Evolutionary conservation across 2,113 vertebrate genomes (phyloP).

Genomic region (Phodopus roborovskii): DNA sequence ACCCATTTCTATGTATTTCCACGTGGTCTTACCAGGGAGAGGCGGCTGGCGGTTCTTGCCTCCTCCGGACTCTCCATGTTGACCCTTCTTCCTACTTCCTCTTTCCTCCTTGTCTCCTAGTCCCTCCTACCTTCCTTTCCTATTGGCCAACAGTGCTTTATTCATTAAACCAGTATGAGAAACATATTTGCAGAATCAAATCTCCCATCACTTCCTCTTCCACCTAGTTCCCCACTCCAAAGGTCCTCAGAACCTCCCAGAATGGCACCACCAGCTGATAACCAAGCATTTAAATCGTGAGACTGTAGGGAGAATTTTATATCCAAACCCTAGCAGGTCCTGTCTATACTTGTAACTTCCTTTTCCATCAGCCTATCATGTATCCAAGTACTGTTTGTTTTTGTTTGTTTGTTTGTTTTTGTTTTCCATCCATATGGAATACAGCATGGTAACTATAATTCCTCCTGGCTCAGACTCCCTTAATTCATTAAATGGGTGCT

Average conservation of each 20-base stretch:
- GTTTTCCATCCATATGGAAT: neutral
- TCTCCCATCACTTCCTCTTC: too few relatives aligned
- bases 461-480: neutral
- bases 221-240: neutral
- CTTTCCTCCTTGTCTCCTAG: too few relatives aligned
- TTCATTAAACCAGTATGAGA: too few relatives aligned
- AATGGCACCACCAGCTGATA: neutral
- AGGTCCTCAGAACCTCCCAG: neutral
- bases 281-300: neutral
- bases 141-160: too few relatives aligned
- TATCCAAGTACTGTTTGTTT: neutral
- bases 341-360: neutral
- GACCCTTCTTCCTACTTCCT: too few relatives aligned
- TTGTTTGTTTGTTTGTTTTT: neutral
- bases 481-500: neutral
- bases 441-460: neutral
- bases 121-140: too few relatives aligned
- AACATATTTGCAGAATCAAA: too few relatives aligned
- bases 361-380: neutral
- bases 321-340: neutral
- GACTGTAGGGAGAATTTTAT: neutral
- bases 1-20: too few relatives aligned
- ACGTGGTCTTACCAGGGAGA: too few relatives aligned
- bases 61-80: too few relatives aligned
- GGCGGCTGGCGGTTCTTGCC: too few relatives aligned